Percentiles rank a stretch among this genome's conserved stretches.
phyloP scores from a whole-genome alignment of 2,888 invertebrate genomes.

The Proisotoma minuta region DNA sequence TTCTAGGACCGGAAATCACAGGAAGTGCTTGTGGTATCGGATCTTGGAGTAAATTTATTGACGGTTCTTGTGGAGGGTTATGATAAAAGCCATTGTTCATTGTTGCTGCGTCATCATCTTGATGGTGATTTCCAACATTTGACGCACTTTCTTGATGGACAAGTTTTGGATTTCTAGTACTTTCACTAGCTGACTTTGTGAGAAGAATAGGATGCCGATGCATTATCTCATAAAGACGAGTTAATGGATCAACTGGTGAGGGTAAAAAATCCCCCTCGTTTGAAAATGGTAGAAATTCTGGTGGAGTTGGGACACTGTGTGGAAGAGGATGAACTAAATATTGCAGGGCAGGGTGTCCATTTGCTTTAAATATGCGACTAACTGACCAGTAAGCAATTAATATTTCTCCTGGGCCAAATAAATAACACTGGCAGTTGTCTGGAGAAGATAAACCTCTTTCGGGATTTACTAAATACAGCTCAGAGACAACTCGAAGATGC shows the following conservation, averaged over 20 bases:
- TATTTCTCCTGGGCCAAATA: constrained; percentile 42
- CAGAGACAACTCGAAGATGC: constrained; percentile 39
- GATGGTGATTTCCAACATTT: too few species aligned
- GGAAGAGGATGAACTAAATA: constrained; percentile 42
- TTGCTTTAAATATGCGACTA: constrained; percentile 30
- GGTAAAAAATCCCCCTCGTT: constrained; percentile 21
- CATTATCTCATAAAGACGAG: constrained; percentile 8
- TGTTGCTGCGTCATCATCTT: too few species aligned
- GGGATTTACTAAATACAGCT: constrained; percentile 26
- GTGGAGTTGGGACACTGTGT: constrained; percentile 41
- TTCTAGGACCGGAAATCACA: not conserved
- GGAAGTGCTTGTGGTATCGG: not conserved
- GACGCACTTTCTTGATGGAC: too few species aligned
- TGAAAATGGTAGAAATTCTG: constrained; percentile 29
- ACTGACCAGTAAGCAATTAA: constrained; percentile 45
- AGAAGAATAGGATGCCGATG: not conserved
- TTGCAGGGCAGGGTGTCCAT: constrained; percentile 40
- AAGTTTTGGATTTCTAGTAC: too few species aligned
- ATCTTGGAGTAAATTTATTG: not conserved
- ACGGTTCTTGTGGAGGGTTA: not conserved
- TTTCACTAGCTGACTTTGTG: constrained; percentile 10
- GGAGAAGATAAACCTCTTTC: not conserved
- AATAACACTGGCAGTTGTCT: constrained; percentile 38
- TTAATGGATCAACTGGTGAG: constrained; percentile 34
- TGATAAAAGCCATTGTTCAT: not conserved